A percentile compares a stretch with the other conserved stretches of the same genome.
Conservation (phyloP, 2,113 vertebrate genomes). For the Hydropotes inermis region DNA sequence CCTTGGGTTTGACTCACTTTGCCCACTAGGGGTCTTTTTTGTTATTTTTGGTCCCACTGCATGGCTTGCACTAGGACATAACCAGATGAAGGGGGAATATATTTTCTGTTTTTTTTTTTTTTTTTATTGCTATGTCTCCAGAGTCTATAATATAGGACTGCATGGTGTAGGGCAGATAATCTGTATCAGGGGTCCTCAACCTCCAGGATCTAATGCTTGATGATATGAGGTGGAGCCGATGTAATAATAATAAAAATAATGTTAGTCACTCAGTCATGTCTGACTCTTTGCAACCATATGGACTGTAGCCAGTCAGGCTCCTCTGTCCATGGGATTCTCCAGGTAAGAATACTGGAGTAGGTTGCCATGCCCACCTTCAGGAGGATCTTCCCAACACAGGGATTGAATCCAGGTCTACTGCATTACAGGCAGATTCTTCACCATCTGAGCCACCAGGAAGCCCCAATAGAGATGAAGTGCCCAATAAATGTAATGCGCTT, state of each 20-base stretch:
- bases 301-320: background rate
- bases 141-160: background rate
- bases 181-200: background rate
- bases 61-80: background rate
- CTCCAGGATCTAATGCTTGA: background rate
- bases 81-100: background rate
- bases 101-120: background rate
- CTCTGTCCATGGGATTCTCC: background rate
- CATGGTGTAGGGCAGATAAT: background rate
- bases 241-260: background rate
- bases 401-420: accelerated
- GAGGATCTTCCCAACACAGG: background rate
- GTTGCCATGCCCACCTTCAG: background rate
- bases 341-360: background rate
- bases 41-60: background rate
- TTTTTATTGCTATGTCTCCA: background rate
- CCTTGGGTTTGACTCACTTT: background rate
- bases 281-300: background rate
- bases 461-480: background rate
- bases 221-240: background rate
- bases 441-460: background rate
- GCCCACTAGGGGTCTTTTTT: background rate
- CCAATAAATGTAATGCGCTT: background rate
- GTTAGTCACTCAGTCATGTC: background rate
- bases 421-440: background rate